Evolutionary conservation across 1,140 invertebrate genomes (phyloP), one percentile per base, ranked within the genome.

Genomic region (Procambarus clarkii): DNA sequence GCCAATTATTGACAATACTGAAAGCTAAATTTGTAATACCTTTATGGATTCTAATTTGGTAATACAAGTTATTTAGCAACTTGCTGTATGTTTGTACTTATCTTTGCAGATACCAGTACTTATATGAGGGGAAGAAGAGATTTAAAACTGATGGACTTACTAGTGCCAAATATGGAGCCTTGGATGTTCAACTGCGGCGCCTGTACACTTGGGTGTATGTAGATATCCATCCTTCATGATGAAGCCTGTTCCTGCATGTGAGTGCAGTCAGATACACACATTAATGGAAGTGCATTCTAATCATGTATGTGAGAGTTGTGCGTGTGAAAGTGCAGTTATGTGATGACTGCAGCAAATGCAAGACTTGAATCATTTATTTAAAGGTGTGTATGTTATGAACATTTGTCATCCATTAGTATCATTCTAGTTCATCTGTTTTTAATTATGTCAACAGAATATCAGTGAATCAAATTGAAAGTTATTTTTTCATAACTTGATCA

Each of bases 71-170:
- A 34, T 34, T 34, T 34, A 34, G 34, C 34, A 34, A 34, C 34
- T 34, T 34, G 34, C 34, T 34, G 34, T 34, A 34, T 34, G 34
- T 34, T 34, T 34, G 34, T 13, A 2, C 80, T 94, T 96, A 13
- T 96, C 95, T 94, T 95, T 95, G 21, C 94, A 98, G 98, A 93
- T 98, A 97, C 94, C 97, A 98, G 93, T 96, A 97, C 85, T 95
- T 99, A 76, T 97, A 96, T 92, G 96, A 96, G 92, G 98, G 98
- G 7, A 97, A 97, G 93, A 96, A 96, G 94, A 96, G 97, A 93
- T 98, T 97, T 94, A 96, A 96, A 91, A 96, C 96, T 77, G 98
- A 99, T 94, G 98, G 98, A 15, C 95, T 99, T 44, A 98, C 96
- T 92, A 98, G 96, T 93, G 96, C 98, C n/a, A 96, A 97, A 92